Conservation (phyloP, 2,888 invertebrate genomes). For the Plebejus melissa region DNA sequence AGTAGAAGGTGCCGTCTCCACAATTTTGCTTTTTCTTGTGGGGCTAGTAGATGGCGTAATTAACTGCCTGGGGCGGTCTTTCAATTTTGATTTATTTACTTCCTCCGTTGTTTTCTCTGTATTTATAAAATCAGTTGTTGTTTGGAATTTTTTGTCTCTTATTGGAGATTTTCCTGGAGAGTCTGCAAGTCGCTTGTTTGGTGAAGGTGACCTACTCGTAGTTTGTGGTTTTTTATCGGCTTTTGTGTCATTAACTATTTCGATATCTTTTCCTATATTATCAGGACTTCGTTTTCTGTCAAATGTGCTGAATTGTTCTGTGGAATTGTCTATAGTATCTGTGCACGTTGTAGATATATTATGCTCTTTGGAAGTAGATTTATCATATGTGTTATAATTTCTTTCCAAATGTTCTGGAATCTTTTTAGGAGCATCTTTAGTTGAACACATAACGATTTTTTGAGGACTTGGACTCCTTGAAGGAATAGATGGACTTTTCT, state of each 20-base stretch:
- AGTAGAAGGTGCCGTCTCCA: constrained; percentile 59
- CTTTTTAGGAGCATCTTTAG: neutral
- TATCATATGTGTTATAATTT: constrained; percentile 4
- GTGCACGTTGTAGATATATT: neutral
- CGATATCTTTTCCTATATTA: constrained; percentile 15
- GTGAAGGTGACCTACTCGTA: constrained; percentile 15
- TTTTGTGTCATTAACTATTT: neutral
- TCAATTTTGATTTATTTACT: constrained; percentile 48
- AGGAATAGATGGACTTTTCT: neutral
- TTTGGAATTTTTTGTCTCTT: constrained; percentile 50
- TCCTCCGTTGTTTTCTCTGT: constrained; percentile 56
- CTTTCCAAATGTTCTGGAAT: neutral
- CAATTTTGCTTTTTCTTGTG: constrained; percentile 58
- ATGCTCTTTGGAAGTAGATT: neutral
- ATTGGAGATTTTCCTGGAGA: constrained; percentile 50
- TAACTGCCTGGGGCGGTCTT: constrained; percentile 58
- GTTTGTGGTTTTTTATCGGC: neutral
- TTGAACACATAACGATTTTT: neutral
- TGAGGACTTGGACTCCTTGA: constrained; percentile 17
- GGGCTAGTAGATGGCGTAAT: constrained; percentile 75
- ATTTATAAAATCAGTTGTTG: constrained; percentile 55
- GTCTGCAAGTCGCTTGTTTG: constrained; percentile 33
- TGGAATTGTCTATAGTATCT: constrained; percentile 40
- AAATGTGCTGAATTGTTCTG: constrained; percentile 46
- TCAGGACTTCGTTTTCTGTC: constrained; percentile 43